Conservation (phyloP, 1,140 invertebrate genomes). For the Lasaia peninsularis region DNA sequence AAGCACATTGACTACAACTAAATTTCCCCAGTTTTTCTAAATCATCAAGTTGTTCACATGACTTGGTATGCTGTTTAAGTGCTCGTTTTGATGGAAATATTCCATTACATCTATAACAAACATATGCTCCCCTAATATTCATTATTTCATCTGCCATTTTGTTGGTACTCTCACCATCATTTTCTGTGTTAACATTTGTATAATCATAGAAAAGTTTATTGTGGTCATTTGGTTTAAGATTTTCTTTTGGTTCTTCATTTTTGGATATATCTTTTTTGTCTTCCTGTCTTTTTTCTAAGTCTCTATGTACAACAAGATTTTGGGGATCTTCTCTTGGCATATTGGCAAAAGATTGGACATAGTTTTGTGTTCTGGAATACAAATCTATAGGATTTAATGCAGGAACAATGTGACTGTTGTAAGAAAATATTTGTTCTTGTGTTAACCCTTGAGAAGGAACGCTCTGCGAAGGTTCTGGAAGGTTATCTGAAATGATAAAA, state of each 20-base stretch:
- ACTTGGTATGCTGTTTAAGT: conserved; percentile 58
- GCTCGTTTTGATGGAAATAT: conserved; percentile 56
- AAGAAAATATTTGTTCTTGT: conserved; percentile 44
- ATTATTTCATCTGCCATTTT: conserved; percentile 44
- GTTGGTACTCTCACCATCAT: conserved; percentile 45
- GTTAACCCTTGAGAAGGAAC: conserved; percentile 19
- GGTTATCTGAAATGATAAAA: background rate
- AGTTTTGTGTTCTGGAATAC: conserved; percentile 49
- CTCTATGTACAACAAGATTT: conserved; percentile 57
- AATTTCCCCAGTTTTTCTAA: conserved; percentile 62
- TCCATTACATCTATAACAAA: conserved; percentile 59
- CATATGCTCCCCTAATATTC: conserved; percentile 61
- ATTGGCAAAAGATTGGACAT: conserved; percentile 41
- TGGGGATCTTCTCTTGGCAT: conserved; percentile 54
- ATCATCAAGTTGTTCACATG: conserved; percentile 44
- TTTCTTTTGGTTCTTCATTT: conserved; percentile 58
- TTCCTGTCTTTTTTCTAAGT: conserved; percentile 50
- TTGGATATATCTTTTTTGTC: conserved; percentile 36
- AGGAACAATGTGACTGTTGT: conserved; percentile 47
- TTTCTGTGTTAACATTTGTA: conserved; percentile 39
- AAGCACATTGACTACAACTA: conserved; percentile 61
- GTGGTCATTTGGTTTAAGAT: conserved; percentile 53
- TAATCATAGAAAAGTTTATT: conserved; percentile 53
- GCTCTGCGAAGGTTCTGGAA: conserved; percentile 10
- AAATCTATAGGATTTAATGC: conserved; percentile 52